phyloP scores from a whole-genome alignment of 2,113 vertebrate genomes.

The Variabilichromis moorii region DNA sequence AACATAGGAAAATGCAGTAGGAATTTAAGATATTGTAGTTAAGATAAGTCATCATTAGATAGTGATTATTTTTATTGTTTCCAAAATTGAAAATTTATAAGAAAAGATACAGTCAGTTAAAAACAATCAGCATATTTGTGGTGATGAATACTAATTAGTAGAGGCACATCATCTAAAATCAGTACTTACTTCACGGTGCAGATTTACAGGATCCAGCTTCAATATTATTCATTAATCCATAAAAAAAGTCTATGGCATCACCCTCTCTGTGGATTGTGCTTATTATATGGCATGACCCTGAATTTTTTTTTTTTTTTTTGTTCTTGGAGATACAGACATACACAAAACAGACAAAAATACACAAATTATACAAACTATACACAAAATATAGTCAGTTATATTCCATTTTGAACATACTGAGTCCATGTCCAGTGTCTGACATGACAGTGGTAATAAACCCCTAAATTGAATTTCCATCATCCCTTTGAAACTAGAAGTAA shows the following conservation, averaged over 20 bases:
- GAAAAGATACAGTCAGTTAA: background rate
- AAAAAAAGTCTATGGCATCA: background rate
- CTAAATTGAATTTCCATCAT: background rate
- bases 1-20: background rate
- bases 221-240: background rate
- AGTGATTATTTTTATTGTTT: background rate
- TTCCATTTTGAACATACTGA: background rate
- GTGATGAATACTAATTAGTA: background rate
- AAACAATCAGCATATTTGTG: background rate
- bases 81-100: accelerated
- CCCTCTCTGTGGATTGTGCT: background rate
- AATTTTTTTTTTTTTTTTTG: background rate
- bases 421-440: background rate
- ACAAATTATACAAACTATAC: background rate
- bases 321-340: background rate
- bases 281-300: background rate
- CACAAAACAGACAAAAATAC: background rate
- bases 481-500: background rate
- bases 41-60: background rate
- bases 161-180: background rate
- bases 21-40: background rate
- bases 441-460: background rate
- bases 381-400: background rate
- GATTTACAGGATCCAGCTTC: background rate
- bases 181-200: background rate